Conservation (phyloP, 2,113 vertebrate genomes). For the Pithys albifrons region DNA sequence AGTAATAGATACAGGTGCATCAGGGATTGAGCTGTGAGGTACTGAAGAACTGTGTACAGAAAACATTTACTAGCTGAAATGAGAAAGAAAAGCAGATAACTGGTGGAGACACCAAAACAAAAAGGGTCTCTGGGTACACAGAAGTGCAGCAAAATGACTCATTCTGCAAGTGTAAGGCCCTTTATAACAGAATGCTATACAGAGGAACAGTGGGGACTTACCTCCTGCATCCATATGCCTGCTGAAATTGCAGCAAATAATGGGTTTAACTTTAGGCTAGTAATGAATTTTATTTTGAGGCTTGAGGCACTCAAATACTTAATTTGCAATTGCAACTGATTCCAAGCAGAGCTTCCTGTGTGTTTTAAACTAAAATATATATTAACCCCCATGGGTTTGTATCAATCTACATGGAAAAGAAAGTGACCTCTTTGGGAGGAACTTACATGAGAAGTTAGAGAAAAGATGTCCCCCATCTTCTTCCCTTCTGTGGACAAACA, state of each 20-base stretch:
- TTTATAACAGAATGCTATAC: background rate
- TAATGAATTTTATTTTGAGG: background rate
- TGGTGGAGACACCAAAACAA: background rate
- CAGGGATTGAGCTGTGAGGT: background rate
- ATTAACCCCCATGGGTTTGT: accelerated
- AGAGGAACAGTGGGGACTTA: background rate
- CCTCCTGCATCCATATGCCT: accelerated
- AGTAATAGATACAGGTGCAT: accelerated
- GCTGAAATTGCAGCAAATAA: background rate
- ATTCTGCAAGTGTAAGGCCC: background rate
- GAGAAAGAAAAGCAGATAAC: background rate
- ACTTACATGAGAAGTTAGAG: background rate
- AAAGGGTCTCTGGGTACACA: background rate
- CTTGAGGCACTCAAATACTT: background rate
- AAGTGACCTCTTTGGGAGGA: background rate
- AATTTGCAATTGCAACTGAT: background rate
- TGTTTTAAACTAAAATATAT: background rate
- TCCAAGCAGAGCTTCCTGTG: background rate
- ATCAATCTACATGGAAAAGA: background rate
- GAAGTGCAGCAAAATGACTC: background rate
- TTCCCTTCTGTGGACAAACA: background rate
- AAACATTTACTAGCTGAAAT: background rate
- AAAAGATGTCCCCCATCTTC: background rate
- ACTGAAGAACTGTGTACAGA: background rate
- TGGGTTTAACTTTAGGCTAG: background rate